Percentiles rank a stretch among this genome's conserved stretches.
These are phyloP conservation scores for Numenius phaeopus DNA, from an alignment of 2,797 vertebrate species.

Conservation along the genomic window DNA sequence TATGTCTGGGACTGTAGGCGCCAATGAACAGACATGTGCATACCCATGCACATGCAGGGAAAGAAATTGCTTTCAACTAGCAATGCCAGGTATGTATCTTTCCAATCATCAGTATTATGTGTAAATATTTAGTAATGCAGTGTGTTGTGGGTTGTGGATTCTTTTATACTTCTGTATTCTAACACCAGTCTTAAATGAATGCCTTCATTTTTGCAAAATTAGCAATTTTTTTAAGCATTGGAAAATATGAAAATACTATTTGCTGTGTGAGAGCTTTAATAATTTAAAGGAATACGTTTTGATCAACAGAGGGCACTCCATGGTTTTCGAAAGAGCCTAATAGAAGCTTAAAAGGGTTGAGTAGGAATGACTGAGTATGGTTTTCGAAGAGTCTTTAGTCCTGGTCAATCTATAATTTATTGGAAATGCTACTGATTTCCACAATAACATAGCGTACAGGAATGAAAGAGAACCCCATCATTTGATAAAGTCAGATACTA, in stretches of 20 bases:
- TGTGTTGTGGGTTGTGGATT: neutral
- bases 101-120: neutral
- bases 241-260: neutral
- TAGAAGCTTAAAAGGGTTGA: neutral
- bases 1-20: neutral
- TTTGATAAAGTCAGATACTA: conserved; percentile 72
- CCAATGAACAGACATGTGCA: neutral
- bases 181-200: neutral
- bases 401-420: conserved; percentile 80
- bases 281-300: neutral
- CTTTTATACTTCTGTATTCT: neutral
- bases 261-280: neutral
- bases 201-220: conserved; percentile 17
- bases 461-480: conserved; percentile 77
- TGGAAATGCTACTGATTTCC: conserved; percentile 76
- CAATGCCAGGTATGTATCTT: conserved; percentile 31
- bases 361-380: neutral
- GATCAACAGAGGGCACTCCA: conserved; percentile 85
- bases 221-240: neutral
- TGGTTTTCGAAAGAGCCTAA: conserved; percentile 74
- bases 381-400: conserved; percentile 58
- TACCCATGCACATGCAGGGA: neutral
- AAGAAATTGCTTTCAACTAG: neutral
- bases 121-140: neutral
- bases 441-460: conserved; percentile 65